Evolutionary conservation across 2,797 vertebrate species (phyloP).

Genomic region (Poecilia wingei): DNA sequence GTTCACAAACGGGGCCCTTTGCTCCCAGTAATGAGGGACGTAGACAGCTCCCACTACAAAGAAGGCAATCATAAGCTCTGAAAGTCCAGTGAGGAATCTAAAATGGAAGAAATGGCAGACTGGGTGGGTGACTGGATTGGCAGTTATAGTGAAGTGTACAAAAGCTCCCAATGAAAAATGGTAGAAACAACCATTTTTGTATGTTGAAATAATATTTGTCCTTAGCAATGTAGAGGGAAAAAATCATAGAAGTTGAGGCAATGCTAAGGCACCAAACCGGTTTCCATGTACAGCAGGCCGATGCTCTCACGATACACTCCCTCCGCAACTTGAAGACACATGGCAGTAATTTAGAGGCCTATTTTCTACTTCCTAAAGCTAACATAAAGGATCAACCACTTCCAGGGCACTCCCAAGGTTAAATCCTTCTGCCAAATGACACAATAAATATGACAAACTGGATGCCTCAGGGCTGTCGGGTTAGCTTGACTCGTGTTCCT

Average conservation of each 20-base stretch:
- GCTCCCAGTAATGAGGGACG: conserved; percentile 46
- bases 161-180: conserved; percentile 38
- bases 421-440: conserved; percentile 77
- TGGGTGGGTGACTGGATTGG: conserved; percentile 31
- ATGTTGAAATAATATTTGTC: conserved; percentile 74
- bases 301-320: conserved; percentile 78
- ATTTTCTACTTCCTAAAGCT: conserved; percentile 85
- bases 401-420: conserved; percentile 82
- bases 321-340: conserved; percentile 78
- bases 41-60: conserved; percentile 30
- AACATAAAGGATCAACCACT: conserved; percentile 81
- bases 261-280: conserved; percentile 63
- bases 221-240: conserved; percentile 59
- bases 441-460: conserved; percentile 78
- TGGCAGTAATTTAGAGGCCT: conserved; percentile 85
- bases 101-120: conserved; percentile 64
- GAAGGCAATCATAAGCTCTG: conserved; percentile 50
- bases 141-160: conserved; percentile 48
- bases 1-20: conserved; percentile 65
- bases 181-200: conserved; percentile 51
- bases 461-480: conserved; percentile 52
- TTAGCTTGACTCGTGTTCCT: conserved; percentile 54
- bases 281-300: conserved; percentile 52
- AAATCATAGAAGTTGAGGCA: conserved; percentile 55
- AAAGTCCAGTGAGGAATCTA: conserved; percentile 48